Conservation (phyloP, 2,113 vertebrate species). For the Hystrix cristata region DNA sequence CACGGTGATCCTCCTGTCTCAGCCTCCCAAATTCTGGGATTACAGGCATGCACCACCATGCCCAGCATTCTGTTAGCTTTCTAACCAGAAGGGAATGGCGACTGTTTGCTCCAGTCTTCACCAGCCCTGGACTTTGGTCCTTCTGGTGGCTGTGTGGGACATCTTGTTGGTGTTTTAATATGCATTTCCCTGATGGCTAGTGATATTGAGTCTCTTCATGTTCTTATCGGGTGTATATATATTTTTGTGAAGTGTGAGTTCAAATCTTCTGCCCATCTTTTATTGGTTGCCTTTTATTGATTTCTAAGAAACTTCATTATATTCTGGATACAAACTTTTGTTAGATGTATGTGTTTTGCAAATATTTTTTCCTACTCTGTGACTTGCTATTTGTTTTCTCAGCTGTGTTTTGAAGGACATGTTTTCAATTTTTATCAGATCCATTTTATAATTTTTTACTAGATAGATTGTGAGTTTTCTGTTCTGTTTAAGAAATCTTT, state of each 20-base stretch:
- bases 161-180: background rate
- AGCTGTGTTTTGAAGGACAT: slow-evolving; percentile 3
- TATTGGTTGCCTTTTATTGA: background rate
- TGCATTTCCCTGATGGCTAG: background rate
- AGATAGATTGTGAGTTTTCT: background rate
- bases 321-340: background rate
- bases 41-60: no score
- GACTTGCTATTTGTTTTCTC: slow-evolving; percentile 8
- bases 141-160: background rate
- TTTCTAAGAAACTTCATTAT: background rate
- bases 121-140: background rate
- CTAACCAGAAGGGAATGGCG: background rate
- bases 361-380: background rate
- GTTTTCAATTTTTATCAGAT: background rate
- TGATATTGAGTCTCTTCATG: background rate
- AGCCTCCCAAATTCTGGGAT: no score
- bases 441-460: background rate
- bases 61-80: background rate
- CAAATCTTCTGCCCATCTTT: background rate
- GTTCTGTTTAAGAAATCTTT: background rate
- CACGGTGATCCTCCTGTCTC: no score
- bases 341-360: background rate
- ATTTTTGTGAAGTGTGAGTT: background rate
- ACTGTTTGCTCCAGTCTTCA: background rate
- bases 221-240: background rate